Percentiles rank a stretch among this genome's conserved stretches.
phyloP scores from a whole-genome alignment of 2,113 vertebrate genomes.

The Balaeniceps rex region DNA sequence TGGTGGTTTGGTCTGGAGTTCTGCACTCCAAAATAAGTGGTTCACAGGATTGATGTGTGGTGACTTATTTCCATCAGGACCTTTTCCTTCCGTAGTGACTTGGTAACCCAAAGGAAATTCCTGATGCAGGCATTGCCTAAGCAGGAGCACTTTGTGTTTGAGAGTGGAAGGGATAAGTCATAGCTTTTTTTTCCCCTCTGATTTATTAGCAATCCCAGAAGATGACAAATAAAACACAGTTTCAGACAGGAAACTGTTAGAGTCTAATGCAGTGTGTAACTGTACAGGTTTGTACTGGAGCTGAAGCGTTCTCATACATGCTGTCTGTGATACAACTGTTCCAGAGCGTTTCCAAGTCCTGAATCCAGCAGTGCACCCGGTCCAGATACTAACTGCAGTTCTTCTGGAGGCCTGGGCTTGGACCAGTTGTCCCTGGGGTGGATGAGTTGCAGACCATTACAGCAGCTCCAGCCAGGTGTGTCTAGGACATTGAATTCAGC shows the following conservation, averaged over 20 bases:
- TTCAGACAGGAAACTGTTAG: conserved; percentile 5
- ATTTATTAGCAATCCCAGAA: neutral
- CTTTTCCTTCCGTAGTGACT: neutral
- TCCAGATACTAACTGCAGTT: neutral
- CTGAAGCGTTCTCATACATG: neutral
- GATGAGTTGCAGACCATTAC: neutral
- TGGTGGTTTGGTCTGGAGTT: neutral
- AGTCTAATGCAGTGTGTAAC: neutral
- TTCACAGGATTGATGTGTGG: neutral
- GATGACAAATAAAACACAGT: neutral
- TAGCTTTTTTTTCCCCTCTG: neutral
- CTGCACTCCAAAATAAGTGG: neutral
- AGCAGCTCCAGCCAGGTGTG: neutral
- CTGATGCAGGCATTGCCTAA: neutral
- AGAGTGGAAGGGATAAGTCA: conserved; percentile 11
- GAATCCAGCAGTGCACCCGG: neutral
- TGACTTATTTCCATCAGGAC: conserved; percentile 11
- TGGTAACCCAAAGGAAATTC: conserved; percentile 22
- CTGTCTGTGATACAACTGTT: neutral
- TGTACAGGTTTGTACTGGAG: neutral
- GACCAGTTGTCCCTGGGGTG: neutral
- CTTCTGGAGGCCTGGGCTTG: neutral
- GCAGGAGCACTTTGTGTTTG: neutral
- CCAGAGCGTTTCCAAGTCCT: neutral
- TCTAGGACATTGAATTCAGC: neutral